phyloP scores from a whole-genome alignment of 2,113 vertebrate species.

The Ptyas mucosa region DNA sequence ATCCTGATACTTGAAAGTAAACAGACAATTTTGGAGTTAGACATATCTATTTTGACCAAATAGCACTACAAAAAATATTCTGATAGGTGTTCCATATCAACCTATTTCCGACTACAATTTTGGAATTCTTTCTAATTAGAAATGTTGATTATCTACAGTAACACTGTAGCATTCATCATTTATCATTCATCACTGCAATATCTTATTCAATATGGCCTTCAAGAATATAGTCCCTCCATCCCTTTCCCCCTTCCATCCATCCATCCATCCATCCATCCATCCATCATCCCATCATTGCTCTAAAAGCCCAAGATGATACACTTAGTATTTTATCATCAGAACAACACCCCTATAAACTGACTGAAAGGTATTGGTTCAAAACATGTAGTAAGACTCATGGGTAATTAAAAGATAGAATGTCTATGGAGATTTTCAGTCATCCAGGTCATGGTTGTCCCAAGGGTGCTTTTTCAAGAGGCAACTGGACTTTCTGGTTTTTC shows the following conservation, averaged over 20 bases:
- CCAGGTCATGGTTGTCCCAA: too few relatives aligned
- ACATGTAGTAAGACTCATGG: not conserved
- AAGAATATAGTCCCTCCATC: not conserved
- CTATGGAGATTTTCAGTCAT: too few relatives aligned
- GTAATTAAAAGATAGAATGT: not conserved
- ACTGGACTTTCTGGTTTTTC: too few relatives aligned
- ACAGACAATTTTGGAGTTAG: not conserved
- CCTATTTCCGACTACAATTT: not conserved
- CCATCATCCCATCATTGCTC: not conserved
- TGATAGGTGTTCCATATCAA: not conserved
- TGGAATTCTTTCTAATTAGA: not conserved
- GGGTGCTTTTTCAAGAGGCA: too few relatives aligned
- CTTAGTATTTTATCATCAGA: not conserved
- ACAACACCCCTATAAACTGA: not conserved
- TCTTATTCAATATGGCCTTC: not conserved
- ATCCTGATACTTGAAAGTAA: not conserved
- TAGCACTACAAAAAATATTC: not conserved
- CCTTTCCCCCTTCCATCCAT: not conserved
- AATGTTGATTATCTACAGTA: not conserved
- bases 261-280: too few relatives aligned
- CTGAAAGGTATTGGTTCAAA: not conserved
- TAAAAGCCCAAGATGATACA: not conserved
- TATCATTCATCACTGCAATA: not conserved
- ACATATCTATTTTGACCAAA: not conserved
- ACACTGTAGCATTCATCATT: not conserved